Evolutionary conservation across 2,888 invertebrate genomes (phyloP).

Genomic region (Machimus rusticus): DNA sequence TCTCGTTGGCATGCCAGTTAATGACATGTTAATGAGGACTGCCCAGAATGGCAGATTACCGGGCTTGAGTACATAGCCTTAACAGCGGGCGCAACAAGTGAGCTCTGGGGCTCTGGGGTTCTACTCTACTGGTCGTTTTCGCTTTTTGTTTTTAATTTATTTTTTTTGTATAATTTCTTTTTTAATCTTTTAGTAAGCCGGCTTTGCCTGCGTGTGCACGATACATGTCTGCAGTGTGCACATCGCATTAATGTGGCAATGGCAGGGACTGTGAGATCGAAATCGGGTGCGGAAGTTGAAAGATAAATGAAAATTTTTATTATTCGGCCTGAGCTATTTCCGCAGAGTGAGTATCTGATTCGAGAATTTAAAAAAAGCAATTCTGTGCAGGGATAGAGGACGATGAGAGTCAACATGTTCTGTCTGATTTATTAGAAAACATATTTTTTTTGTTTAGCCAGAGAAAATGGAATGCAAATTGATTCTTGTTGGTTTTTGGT

Average conservation of each 20-base stretch:
- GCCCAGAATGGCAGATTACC: constrained; percentile 14
- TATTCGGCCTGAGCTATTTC: constrained; percentile 4
- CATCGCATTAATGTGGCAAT: not conserved
- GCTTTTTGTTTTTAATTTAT: not conserved
- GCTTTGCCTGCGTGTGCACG: not conserved
- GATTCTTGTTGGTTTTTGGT: not conserved
- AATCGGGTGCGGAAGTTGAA: constrained; percentile 29
- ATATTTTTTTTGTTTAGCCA: not conserved
- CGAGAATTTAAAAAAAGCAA: not conserved
- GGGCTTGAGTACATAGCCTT: constrained; percentile 6
- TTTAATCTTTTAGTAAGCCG: not conserved
- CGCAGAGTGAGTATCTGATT: not conserved
- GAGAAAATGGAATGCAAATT: not conserved
- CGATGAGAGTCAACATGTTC: not conserved
- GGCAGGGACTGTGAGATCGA: not conserved
- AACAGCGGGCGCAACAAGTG: not conserved
- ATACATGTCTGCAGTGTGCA: not conserved
- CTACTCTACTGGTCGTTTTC: not conserved
- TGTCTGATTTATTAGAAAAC: not conserved
- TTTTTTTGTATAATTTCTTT: not conserved
- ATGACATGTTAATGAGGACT: constrained; percentile 44
- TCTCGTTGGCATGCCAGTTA: constrained; percentile 37
- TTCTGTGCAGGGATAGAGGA: not conserved
- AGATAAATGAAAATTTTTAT: constrained; percentile 31
- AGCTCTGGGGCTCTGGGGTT: not conserved